Conservation (phyloP, 1,140 invertebrate species). For the Drosophila arawakana region DNA sequence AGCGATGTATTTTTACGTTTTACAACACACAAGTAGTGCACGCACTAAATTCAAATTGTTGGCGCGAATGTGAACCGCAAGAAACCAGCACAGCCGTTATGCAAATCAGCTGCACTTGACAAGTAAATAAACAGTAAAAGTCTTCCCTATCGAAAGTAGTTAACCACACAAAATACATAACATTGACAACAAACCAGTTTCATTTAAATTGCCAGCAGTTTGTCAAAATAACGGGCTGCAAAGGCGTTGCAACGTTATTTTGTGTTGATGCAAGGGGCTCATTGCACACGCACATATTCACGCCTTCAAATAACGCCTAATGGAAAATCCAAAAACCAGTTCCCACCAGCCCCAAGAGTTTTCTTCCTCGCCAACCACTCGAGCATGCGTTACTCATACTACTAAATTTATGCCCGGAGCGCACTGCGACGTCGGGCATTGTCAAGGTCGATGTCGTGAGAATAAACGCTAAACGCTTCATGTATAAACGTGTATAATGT, state of each 20-base stretch:
- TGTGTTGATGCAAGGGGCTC: conserved; percentile 48
- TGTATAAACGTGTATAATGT: conserved; percentile 1
- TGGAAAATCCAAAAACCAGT: conserved; percentile 61
- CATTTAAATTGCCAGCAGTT: conserved; percentile 50
- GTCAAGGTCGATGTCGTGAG: conserved; percentile 72
- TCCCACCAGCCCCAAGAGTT: conserved; percentile 52
- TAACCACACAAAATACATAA: conserved; percentile 27
- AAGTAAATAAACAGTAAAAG: conserved; percentile 45
- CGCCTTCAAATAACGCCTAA: conserved; percentile 56
- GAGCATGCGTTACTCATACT: conserved; percentile 29
- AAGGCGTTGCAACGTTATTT: conserved; percentile 6
- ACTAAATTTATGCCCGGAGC: conserved; percentile 7
- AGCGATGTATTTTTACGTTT: conserved; percentile 9
- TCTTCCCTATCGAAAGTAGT: conserved; percentile 55
- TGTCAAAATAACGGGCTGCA: conserved; percentile 51
- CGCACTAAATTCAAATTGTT: conserved; percentile 12
- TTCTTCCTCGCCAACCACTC: conserved; percentile 58
- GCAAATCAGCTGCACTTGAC: conserved; percentile 34
- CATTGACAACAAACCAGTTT: conserved; percentile 54
- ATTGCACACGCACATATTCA: conserved; percentile 69
- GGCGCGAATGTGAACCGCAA: not conserved
- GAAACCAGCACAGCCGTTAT: not conserved
- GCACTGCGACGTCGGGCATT: conserved; percentile 56
- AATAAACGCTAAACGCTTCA: conserved; percentile 40
- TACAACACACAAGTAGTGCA: conserved; percentile 25